A percentile compares a stretch with the other conserved stretches of the same genome.
phyloP scores from a whole-genome alignment of 1,140 invertebrate genomes.

The Anastrepha ludens region DNA sequence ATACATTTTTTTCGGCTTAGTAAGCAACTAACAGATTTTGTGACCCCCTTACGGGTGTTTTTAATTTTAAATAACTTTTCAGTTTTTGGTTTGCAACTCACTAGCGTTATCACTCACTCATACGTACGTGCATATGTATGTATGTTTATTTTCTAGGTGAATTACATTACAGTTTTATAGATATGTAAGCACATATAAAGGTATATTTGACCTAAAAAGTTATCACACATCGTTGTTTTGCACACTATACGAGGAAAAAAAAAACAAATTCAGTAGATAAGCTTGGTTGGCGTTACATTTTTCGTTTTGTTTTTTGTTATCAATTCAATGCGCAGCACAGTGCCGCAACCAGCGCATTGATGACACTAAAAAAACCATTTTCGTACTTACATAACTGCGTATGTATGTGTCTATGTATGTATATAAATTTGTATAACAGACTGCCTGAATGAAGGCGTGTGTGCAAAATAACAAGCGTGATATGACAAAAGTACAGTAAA shows the following conservation, averaged over 20 bases:
- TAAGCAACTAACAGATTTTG: too few species aligned
- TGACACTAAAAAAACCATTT: neutral
- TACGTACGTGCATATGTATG: too few species aligned
- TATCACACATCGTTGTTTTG: slow-evolving; percentile 30
- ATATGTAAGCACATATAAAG: slow-evolving; percentile 1
- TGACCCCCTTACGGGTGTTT: neutral
- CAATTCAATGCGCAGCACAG: neutral
- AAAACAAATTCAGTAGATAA: slow-evolving; percentile 20
- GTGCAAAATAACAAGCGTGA: too few species aligned
- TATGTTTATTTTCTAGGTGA: too few species aligned
- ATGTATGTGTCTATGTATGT: too few species aligned
- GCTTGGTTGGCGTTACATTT: neutral
- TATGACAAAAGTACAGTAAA: too few species aligned
- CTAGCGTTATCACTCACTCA: neutral
- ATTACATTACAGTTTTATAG: neutral
- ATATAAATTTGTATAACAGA: too few species aligned
- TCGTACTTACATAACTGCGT: too few species aligned
- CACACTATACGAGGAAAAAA: neutral
- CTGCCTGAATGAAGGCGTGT: too few species aligned
- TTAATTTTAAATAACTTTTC: neutral
- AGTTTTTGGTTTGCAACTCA: neutral
- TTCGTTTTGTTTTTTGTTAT: neutral
- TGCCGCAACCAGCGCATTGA: neutral
- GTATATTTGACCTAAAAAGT: slow-evolving; percentile 47
- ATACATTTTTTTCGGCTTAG: too few species aligned